phyloP scores from a whole-genome alignment of 2,797 vertebrate genomes.

The Meriones psammophilus region DNA sequence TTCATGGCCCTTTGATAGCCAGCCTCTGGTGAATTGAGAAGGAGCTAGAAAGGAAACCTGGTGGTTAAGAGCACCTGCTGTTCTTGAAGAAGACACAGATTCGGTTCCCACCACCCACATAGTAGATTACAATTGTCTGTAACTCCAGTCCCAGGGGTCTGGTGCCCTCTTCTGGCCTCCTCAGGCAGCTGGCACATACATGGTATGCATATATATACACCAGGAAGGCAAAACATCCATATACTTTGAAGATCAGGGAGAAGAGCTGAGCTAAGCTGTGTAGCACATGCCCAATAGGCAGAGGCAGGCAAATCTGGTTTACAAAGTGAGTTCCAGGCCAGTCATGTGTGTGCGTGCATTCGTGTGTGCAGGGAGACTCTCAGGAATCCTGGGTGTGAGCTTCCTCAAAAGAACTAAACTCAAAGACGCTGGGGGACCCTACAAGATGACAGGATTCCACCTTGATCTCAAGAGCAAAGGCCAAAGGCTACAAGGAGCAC shows the following conservation, averaged over 20 bases:
- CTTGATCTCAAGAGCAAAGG: neutral
- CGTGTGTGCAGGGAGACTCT: neutral
- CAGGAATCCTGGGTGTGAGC: neutral
- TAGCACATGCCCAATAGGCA: neutral
- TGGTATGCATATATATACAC: neutral
- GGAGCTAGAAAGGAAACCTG: neutral
- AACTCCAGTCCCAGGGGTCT: neutral
- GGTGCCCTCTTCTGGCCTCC: neutral
- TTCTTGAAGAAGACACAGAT: neutral
- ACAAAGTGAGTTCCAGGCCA: neutral
- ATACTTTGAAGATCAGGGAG: neutral
- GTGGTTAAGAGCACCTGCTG: neutral
- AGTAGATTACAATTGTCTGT: neutral
- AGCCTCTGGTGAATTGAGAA: neutral
- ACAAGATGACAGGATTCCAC: neutral
- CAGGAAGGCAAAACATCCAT: neutral
- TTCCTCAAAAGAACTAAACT: neutral
- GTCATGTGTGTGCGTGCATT: too few relatives aligned
- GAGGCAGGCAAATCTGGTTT: neutral
- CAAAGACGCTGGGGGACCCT: neutral
- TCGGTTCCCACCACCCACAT: neutral
- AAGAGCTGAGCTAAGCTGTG: neutral
- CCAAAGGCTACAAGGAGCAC: neutral
- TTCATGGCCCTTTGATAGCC: neutral
- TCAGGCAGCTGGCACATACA: neutral